Percentiles rank a stretch among this genome's conserved stretches.
phyloP scores from a whole-genome alignment of 2,113 vertebrate genomes.

The Mirza zaza region DNA sequence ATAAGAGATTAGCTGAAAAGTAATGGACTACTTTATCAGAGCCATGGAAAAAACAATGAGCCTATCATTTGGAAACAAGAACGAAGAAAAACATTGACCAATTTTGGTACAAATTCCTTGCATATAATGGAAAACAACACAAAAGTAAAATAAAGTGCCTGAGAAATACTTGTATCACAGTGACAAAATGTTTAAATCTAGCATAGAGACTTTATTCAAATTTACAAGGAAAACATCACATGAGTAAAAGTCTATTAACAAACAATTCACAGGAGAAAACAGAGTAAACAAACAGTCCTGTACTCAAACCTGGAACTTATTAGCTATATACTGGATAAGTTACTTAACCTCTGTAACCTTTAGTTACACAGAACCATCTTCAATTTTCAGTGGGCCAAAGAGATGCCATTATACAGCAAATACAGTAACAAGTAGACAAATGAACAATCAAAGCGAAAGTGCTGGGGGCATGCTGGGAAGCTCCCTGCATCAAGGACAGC shows the following conservation, averaged over 20 bases:
- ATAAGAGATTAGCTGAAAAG: neutral
- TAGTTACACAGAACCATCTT: neutral
- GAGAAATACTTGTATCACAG: neutral
- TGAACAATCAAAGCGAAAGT: neutral
- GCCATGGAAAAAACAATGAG: neutral
- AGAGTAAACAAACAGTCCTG: neutral
- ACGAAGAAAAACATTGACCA: neutral
- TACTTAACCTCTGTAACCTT: neutral
- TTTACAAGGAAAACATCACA: neutral
- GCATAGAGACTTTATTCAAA: neutral
- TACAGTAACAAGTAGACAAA: neutral
- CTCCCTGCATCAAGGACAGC: neutral
- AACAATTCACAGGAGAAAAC: neutral
- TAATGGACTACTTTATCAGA: neutral
- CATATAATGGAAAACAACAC: neutral
- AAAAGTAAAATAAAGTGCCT: neutral
- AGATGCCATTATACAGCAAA: neutral
- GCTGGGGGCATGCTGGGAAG: neutral
- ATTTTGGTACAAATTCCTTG: neutral
- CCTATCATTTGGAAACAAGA: neutral
- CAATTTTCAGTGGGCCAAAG: neutral
- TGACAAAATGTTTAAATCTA: slow-evolving; percentile 5
- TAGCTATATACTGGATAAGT: neutral
- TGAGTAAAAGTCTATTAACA: neutral
- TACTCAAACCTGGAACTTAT: neutral